Evolutionary conservation across 2,797 vertebrate species (phyloP).

Genomic region (Diplodus sargus): DNA sequence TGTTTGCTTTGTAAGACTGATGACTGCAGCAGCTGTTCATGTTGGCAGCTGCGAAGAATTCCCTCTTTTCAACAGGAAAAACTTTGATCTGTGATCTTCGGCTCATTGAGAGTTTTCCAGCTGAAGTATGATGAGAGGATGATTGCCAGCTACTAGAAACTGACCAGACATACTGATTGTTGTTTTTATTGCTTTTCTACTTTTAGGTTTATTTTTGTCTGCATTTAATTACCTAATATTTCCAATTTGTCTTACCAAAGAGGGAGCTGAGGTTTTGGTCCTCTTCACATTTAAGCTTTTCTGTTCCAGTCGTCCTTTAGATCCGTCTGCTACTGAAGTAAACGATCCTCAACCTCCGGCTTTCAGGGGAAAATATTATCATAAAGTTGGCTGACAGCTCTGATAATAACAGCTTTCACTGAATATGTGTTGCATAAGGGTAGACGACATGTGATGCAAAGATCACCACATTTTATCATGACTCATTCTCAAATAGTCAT

Average conservation of each 20-base stretch:
- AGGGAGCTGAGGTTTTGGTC: conserved; percentile 43
- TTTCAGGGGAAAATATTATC: conserved; percentile 69
- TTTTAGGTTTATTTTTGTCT: conserved; percentile 33
- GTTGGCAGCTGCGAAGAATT: conserved; percentile 41
- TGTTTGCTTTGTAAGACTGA: conserved; percentile 50
- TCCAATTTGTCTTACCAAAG: conserved; percentile 30
- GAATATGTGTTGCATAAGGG: conserved; percentile 23
- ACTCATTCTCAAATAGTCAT: conserved; percentile 14
- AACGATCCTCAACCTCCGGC: conserved; percentile 61
- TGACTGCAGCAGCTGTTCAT: conserved; percentile 59
- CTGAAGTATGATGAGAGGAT: conserved; percentile 22
- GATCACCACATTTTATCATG: conserved; percentile 27
- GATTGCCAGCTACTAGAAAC: conserved; percentile 16
- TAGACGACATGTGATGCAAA: conserved; percentile 30
- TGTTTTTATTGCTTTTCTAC: conserved; percentile 55
- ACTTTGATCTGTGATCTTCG: conserved; percentile 44
- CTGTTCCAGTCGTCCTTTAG: conserved; percentile 39
- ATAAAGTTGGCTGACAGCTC: conserved; percentile 53
- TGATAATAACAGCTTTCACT: conserved; percentile 60
- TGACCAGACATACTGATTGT: conserved; percentile 27
- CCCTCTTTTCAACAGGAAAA: conserved; percentile 37
- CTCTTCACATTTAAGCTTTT: conserved; percentile 36
- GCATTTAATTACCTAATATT: conserved; percentile 44
- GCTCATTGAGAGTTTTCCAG: conserved; percentile 58
- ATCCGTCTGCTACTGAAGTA: conserved; percentile 54